A percentile compares a stretch with the other conserved stretches of the same genome.
These are phyloP conservation scores for Entomyzon cyanotis DNA, from an alignment of 2,113 vertebrate genomes.

Conservation along the genomic window DNA sequence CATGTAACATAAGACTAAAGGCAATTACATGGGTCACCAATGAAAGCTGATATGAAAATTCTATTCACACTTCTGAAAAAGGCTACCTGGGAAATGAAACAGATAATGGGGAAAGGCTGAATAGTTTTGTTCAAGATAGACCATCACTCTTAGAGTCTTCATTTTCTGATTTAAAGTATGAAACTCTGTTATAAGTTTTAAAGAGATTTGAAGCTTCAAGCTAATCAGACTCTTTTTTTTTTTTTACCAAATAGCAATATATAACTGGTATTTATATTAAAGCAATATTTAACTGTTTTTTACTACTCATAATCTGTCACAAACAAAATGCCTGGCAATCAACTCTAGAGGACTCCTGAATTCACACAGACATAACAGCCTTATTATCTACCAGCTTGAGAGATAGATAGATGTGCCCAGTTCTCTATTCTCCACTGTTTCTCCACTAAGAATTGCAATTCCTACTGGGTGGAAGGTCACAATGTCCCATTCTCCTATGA, in stretches of 20 bases:
- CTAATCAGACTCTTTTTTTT: not conserved
- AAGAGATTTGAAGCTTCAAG: not conserved
- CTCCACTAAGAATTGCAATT: not conserved
- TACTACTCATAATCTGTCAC: not conserved
- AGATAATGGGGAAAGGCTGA: not conserved
- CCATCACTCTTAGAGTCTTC: not conserved
- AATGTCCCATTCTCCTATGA: not conserved
- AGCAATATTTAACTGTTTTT: not conserved
- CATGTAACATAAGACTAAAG: not conserved
- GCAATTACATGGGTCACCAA: conserved; percentile 20
- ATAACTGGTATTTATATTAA: not conserved
- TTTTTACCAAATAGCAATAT: not conserved
- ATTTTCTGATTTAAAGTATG: not conserved
- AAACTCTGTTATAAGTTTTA: not conserved
- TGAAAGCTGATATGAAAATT: conserved; percentile 31
- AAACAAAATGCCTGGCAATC: not conserved
- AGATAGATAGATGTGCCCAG: not conserved
- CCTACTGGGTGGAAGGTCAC: not conserved
- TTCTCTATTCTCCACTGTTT: not conserved
- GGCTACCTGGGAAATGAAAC: not conserved
- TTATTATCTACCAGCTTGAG: not conserved
- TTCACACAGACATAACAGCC: not conserved
- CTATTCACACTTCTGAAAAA: not conserved
- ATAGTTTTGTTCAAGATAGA: not conserved
- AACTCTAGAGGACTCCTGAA: not conserved